Evolutionary conservation across 2,113 vertebrate genomes (phyloP), one percentile per base, ranked within the genome.

Genomic region (Chamaea fasciata): DNA sequence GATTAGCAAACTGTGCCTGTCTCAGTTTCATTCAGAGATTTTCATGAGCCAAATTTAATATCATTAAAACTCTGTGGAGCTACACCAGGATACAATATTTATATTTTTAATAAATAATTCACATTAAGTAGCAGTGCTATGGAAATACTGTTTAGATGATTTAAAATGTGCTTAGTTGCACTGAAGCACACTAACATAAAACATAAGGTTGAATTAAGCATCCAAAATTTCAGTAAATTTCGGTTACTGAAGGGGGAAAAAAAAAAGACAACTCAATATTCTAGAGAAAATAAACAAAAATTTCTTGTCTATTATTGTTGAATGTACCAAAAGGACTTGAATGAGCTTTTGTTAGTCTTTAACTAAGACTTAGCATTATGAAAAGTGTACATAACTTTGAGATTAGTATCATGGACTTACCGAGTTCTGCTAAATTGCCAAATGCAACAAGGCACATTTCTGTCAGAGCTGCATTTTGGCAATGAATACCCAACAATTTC

Each of bases 401-500:
- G n/a, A 79, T 88, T 59, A 84, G 37, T 39, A 69, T 59, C 2
- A 12, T 35, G 20, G 31, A 98, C 98, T 98, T 98, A 99, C 99
- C 99, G 15, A 99, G 99, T 98, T 99, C 99, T 60, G 99, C 99
- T 97, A 99, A 97, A 97, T 99, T 99, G 50, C 99, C 99, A 92
- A 99, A 99, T n/a, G 99, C 99, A 96, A 99, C 98, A 84, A 99
- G 99, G 97, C 99, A 99, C 99, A 99, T 99, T 97, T 99, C 99
- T 91, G 99, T 99, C 96, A 99, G 98, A 92, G 99, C 98, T 35
- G 98, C 98, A 97, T 99, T 99, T 90, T 99, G 98, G 86, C 98
- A 99, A 80, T 99, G 99, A 97, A 99, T 97, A 50, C 99, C 99
- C 70, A 99, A 97, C 90, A 99, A 98, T 97, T 98, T 99, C 97